Evolutionary conservation across 2,888 invertebrate species (phyloP), one percentile per base, ranked within the genome.

Genomic region (Keiferia lycopersicella): DNA sequence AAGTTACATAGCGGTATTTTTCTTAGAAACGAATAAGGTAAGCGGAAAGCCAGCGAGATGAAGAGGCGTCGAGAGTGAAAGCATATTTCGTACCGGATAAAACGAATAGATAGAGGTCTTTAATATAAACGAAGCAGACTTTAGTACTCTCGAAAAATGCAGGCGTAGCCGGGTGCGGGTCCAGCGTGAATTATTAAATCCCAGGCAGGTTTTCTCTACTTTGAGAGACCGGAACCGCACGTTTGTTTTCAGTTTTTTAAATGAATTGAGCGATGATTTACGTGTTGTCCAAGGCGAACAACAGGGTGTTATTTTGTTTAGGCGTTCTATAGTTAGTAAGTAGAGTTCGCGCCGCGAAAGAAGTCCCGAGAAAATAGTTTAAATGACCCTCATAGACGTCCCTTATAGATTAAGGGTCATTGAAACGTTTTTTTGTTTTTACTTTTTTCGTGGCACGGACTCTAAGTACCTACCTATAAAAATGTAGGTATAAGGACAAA

Each of bases 21-120:
- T 62, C 66, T 67, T 67, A 66, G 64, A 68, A 65, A 68, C 65
- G 65, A 38, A 57, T 66, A 64, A 66, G 65, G 67, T 67, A 67
- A 65, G 62, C 64, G 62, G 51, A 63, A 67, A 66, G 69, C 69
- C 73, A 73, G 73, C 74, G 71, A 71, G 75, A 83, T 84, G 85
- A 85, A 86, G 83, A 85, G 82, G 76, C 80, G 74, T 76, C 71
- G 80, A 87, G 81, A 87, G 86, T 86, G 84, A 87, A 87, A 89
- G 84, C 88, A 86, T 88, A 87, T 87, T 87, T 88, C 84, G 83
- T 78, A 81, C 71, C 75, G 84, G 89, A 90, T 90, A 88, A 89
- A 90, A 90, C 89, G 90, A 90, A 90, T 89, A 90, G 90, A 90
- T 89, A 90, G 90, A 90, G 90, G 87, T 90, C 88, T 89, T 90